phyloP scores from a whole-genome alignment of 53 echinoderm and acorn worm genomes.

The Luidia sarsii region DNA sequence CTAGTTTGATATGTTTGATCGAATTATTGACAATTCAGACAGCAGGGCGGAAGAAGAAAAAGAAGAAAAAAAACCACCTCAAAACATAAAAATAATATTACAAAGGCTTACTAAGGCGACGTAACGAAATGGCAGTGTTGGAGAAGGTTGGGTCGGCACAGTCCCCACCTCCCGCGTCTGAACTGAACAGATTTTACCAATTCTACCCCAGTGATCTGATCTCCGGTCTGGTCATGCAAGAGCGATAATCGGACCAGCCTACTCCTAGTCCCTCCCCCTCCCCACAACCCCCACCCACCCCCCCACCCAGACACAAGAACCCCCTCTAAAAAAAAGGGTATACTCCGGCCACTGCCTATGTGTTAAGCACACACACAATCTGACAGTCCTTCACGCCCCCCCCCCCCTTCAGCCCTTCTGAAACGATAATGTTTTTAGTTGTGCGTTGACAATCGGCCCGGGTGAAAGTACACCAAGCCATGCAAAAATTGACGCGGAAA shows the following conservation, averaged over 20 bases:
- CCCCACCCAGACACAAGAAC: no score
- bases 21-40: constrained; percentile 44
- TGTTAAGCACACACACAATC: constrained; percentile 1
- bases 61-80: no score
- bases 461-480: constrained; percentile 55
- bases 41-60: no score
- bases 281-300: no score
- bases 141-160: background rate
- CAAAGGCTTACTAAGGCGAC: background rate
- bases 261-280: no score
- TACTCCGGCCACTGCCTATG: background rate
- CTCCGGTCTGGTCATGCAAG: constrained; percentile 25
- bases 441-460: constrained; percentile 3
- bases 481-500: constrained; percentile 51
- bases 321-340: no score
- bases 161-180: background rate
- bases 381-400: background rate
- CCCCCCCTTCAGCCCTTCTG: no score
- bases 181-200: constrained; percentile 46
- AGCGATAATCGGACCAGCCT: constrained; percentile 43
- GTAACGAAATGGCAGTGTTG: no score
- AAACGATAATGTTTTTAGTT: constrained; percentile 27
- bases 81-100: background rate
- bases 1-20: constrained; percentile 32
- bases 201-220: constrained; percentile 25